Base-by-base conservation (phyloP, 2,888 invertebrate species). In the Aspidiotus rigidus region DNA sequence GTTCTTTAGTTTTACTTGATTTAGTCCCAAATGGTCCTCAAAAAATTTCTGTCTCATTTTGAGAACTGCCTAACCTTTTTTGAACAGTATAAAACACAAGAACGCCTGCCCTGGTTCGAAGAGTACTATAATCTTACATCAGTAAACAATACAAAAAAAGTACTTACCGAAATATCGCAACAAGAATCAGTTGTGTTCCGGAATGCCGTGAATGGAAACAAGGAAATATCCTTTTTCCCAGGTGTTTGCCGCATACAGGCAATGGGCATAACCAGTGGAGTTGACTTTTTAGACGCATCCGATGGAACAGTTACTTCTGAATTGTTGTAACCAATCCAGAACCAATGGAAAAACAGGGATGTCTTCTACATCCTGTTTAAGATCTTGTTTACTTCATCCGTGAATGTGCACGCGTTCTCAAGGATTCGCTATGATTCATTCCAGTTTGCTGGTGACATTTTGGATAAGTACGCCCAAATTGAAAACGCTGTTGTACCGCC, bases 401-500 rank as follows among this genome's bases (percentile, higher is more conserved):
- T 11, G 93, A 93, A 78, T 91, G 90, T 78, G 92, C 92, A 11
- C 82, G n/a, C n/a, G 92, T 71, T 90, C 90, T 39, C 92, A 93
- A 79, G 92, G 89, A 71, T 93, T 93, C 79, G 87, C 82, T 67
- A n/a, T n/a, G 89, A 93, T 79, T 80, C 82, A 0, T 90, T 88
- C 77, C 78, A 85, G 71, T 89, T 92, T 78, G 86, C 84, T 73
- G 92, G 91, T 54, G 83, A 80, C 72, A 82, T 90, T 73, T 80
- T 86, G 72, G 90, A 91, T 76, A 88, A 88, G 74, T 87, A 92
- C 76, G 79, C 90, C 76, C 91, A 83, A 86, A 78, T 91, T 73
- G 92, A 92, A 13, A 93, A 92, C 78, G 92, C 93, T 7, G 92
- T 93, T 0, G 92, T 92, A 0, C 91, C 91, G 0, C 90, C 90